phyloP scores from a whole-genome alignment of 2,888 invertebrate genomes.

The Heliothis peltigera region DNA sequence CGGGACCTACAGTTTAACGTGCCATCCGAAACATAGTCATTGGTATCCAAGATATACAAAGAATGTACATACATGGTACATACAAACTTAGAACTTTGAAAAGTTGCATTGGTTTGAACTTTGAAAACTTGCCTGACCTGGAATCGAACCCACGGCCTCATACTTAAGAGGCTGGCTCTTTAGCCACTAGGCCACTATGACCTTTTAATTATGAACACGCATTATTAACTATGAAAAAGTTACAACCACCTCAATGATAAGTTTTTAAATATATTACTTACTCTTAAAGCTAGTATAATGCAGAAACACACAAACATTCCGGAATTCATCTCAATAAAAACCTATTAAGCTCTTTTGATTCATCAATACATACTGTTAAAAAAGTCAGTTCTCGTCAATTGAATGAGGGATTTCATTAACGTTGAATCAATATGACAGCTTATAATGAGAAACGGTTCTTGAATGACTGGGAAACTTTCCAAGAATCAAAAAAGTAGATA shows the following conservation, averaged over 20 bases:
- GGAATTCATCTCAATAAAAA: constrained; percentile 30
- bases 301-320: constrained; percentile 17
- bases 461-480: constrained; percentile 27
- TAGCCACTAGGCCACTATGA: too few relatives aligned
- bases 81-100: too few relatives aligned
- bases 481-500: background rate
- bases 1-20: too few relatives aligned
- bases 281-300: constrained; percentile 8
- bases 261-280: constrained; percentile 17
- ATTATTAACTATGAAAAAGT: constrained; percentile 18
- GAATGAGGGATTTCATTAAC: constrained; percentile 52
- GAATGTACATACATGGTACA: too few relatives aligned
- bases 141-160: too few relatives aligned
- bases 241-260: constrained; percentile 11
- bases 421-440: constrained; percentile 29
- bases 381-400: constrained; percentile 30
- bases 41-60: too few relatives aligned
- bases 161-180: too few relatives aligned
- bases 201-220: too few relatives aligned
- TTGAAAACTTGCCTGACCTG: too few relatives aligned
- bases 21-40: too few relatives aligned
- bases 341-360: constrained; percentile 31
- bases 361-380: constrained; percentile 24
- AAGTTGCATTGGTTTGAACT: too few relatives aligned
- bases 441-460: constrained; percentile 37